phyloP scores from a whole-genome alignment of 2,113 vertebrate species.

The Daboia siamensis region DNA sequence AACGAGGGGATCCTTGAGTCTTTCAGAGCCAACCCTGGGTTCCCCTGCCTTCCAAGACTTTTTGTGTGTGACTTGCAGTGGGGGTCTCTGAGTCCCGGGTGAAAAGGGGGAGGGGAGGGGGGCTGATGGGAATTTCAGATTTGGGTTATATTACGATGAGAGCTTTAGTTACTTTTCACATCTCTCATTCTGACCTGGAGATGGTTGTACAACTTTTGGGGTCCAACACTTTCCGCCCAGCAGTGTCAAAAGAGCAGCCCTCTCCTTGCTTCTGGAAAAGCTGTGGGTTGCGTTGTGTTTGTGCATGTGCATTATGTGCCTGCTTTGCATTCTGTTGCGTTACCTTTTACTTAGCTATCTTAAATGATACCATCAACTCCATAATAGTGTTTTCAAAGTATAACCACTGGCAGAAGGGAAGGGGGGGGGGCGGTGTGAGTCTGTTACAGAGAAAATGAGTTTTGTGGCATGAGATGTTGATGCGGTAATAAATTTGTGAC shows the following conservation, averaged over 20 bases:
- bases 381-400: conserved; percentile 36
- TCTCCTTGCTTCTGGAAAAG: conserved; percentile 1
- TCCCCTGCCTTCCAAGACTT: background rate
- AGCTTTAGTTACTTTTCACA: fast-evolving
- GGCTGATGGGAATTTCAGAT: background rate
- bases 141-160: background rate
- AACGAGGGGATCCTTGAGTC: too few species aligned
- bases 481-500: background rate
- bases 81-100: background rate
- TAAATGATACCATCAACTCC: conserved; percentile 57
- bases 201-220: conserved; percentile 11
- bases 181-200: conserved; percentile 34
- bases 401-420: background rate
- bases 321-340: background rate
- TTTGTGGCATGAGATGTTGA: background rate
- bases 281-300: background rate
- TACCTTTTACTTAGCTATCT: background rate
- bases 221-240: conserved; percentile 10
- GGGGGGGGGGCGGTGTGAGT: background rate
- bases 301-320: background rate
- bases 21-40: too few species aligned
- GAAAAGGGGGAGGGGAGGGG: background rate
- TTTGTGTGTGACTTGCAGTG: background rate
- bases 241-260: background rate
- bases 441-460: background rate